Percentiles rank a stretch among this genome's conserved stretches.
These are phyloP conservation scores for human DNA, from an alignment of 2,113 vertebrate species.

Conservation along the genomic window GRCh38 chr15:75486501-75487000, in stretches of 20 bases:
- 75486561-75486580: neutral
- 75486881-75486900: too few species aligned
- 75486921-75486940: too few species aligned
- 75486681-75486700: neutral
- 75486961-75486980: too few species aligned
- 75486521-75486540: neutral
- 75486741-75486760: neutral
- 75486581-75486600: neutral
- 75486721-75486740: neutral
- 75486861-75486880: too few species aligned
- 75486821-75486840: too few species aligned
- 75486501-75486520: neutral
- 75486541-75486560: neutral
- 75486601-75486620: neutral
- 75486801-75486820: too few species aligned
- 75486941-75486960: too few species aligned
- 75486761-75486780: neutral
- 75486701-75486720: neutral
- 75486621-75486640: neutral
- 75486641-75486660: constrained; percentile 27
- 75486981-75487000: too few species aligned
- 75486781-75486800: too few species aligned
- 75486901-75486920: too few species aligned
- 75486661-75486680: neutral
- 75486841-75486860: too few species aligned